Percentiles rank a stretch among this genome's conserved stretches.
phyloP scores from a whole-genome alignment of 1,140 invertebrate genomes.

The Ceratina calcarata region DNA sequence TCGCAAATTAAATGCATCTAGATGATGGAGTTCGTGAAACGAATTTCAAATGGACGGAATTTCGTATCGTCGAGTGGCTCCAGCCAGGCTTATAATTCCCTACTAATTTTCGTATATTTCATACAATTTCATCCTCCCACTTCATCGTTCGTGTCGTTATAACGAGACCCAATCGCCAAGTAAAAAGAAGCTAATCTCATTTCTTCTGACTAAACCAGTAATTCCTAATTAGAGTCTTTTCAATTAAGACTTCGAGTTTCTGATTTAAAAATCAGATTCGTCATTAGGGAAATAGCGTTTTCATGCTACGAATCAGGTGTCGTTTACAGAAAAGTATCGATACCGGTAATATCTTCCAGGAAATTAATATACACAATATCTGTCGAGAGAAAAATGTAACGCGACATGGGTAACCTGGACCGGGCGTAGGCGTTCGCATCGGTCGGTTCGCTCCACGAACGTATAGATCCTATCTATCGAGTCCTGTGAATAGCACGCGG shows the following conservation, averaged over 20 bases:
- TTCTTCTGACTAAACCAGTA: too few relatives aligned
- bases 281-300: too few relatives aligned
- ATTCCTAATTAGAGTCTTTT: too few relatives aligned
- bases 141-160: too few relatives aligned
- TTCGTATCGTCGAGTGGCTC: neutral
- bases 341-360: neutral
- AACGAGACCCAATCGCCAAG: too few relatives aligned
- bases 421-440: conserved; percentile 37
- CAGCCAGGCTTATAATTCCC: neutral
- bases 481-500: conserved; percentile 54
- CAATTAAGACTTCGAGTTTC: too few relatives aligned
- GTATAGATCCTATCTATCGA: conserved; percentile 59
- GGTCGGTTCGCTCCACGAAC: conserved; percentile 38
- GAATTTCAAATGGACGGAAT: conserved; percentile 7
- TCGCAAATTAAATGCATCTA: conserved; percentile 20
- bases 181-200: too few relatives aligned
- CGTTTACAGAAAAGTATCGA: too few relatives aligned
- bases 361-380: conserved; percentile 25
- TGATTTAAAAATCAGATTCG: too few relatives aligned
- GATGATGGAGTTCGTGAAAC: conserved; percentile 3
- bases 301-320: too few relatives aligned
- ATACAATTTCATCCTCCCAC: neutral
- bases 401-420: conserved; percentile 36
- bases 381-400: conserved; percentile 9
- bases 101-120: neutral